Evolutionary conservation across 2,113 vertebrate genomes (phyloP).

Genomic region (Peromyscus maniculatus): DNA sequence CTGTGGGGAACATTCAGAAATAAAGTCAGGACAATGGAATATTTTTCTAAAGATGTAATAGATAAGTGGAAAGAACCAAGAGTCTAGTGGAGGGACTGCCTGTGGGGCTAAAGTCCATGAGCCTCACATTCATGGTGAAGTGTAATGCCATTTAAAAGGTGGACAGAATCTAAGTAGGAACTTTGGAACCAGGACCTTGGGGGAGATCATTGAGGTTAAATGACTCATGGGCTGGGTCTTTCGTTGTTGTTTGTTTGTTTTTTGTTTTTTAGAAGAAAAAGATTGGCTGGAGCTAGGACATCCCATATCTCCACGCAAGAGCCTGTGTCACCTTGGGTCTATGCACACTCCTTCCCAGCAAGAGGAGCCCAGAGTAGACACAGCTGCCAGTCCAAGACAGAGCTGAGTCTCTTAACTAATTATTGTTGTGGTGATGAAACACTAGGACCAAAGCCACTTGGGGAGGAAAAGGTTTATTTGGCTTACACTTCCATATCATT

Average conservation of each 20-base stretch:
- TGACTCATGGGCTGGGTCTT: neutral
- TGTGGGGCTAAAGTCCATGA: neutral
- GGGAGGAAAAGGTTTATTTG: neutral
- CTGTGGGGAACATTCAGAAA: neutral
- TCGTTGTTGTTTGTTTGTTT: neutral
- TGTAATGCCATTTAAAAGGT: neutral
- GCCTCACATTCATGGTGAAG: neutral
- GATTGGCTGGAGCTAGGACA: neutral
- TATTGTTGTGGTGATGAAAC: neutral
- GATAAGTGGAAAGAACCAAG: neutral
- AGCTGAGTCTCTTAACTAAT: neutral
- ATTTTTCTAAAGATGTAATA: neutral
- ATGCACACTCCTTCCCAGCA: neutral
- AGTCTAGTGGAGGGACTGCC: neutral
- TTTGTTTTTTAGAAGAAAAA: neutral
- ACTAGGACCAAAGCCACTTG: too few relatives aligned
- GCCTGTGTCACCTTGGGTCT: neutral
- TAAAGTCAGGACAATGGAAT: neutral
- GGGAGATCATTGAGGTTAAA: neutral
- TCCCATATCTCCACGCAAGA: neutral
- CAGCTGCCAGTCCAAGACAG: neutral
- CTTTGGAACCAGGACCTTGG: neutral
- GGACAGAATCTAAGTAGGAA: neutral
- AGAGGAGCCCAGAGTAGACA: neutral
- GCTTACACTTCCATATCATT: neutral